Conservation (phyloP, 2,797 vertebrate species). For the Cygnus olor region DNA sequence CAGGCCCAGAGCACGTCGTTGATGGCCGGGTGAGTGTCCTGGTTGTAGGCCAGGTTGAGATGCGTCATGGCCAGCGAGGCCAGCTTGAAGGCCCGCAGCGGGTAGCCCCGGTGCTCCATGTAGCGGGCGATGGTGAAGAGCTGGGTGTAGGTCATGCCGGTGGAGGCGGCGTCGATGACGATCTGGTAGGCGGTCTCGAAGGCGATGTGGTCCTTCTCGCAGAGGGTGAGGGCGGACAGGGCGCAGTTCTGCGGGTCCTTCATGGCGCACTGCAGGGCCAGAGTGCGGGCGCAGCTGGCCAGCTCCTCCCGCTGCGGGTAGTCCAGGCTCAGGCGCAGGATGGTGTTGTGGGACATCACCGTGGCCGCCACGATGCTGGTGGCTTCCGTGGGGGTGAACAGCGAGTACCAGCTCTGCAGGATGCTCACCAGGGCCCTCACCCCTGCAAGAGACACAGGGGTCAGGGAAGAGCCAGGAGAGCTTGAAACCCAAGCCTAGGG, state of each 20-base stretch:
- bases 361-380: constrained; percentile 97
- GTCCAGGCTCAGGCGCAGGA: constrained; percentile 95
- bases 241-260: constrained; percentile 98
- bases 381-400: constrained; percentile 97
- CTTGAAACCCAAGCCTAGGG: not conserved
- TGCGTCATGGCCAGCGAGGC: constrained; percentile 97
- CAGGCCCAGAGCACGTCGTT: constrained; percentile 99
- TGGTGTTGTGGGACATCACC: constrained; percentile 96
- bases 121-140: constrained; percentile 91
- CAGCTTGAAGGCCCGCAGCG: constrained; percentile 94
- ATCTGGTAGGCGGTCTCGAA: constrained; percentile 92
- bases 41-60: constrained; percentile 98
- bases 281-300: constrained; percentile 93
- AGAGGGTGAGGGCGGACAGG: constrained; percentile 94
- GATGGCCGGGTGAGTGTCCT: constrained; percentile 98
- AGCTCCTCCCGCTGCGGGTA: constrained; percentile 96
- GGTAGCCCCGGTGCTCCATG: constrained; percentile 96
- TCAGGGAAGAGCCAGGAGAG: not conserved
- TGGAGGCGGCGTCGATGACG: constrained; percentile 86
- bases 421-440: constrained; percentile 96
- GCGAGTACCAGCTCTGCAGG: constrained; percentile 97
- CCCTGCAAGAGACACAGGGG: constrained; percentile 78
- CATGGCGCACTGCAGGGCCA: constrained; percentile 98
- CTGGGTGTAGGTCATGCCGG: constrained; percentile 89
- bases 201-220: constrained; percentile 97